Evolutionary conservation across 2,113 vertebrate species (phyloP), one percentile per base, ranked within the genome.

Genomic region (Cochlearius cochlearius): DNA sequence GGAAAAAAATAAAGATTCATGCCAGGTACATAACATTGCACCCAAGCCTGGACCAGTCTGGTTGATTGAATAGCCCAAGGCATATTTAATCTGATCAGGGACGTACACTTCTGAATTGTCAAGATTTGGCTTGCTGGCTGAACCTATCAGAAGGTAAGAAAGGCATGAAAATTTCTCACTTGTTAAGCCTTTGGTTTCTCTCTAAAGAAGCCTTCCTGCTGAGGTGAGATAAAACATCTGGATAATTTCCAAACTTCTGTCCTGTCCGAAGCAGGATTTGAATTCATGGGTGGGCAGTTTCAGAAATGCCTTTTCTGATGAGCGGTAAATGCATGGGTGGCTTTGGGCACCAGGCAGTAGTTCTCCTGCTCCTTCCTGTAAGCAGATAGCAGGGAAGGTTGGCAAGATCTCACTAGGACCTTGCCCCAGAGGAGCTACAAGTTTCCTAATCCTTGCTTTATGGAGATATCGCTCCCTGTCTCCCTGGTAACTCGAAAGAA

Each of bases 161-260:
- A 64, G 29, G 60, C 39, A 66, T 95, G 84, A 76, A 63, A 77
- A 74, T 26, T 80, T 74, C 56, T 93, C 47, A 55, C 29, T n/a
- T 78, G 26, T 63, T 94, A 77, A 86, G 72, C 49, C 79, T 78
- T 91, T 53, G 47, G 15, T 90, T 91, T 86, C 7, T 64, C 60
- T 85, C 64, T 84, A 39, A 82, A 86, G 52, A 90, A 92, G 41
- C 52, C 73, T 82, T 94, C 64, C 86, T 91, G 83, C 69, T 39
- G 62, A 94, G 56, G 59, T 53, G 69, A 89, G 97, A 94, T 92
- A 94, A 94, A 95, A 18, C 53, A 62, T 41, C 62, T 94, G 94
- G 77, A 56, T 91, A 17, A 62, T 69, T 82, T 95, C 92, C 94
- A 94, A 11, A 68, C 19, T 62, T 45, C 59, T 27, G 45, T 71